Conservation (phyloP, 2,888 invertebrate species). For the Mythimna loreyi region DNA sequence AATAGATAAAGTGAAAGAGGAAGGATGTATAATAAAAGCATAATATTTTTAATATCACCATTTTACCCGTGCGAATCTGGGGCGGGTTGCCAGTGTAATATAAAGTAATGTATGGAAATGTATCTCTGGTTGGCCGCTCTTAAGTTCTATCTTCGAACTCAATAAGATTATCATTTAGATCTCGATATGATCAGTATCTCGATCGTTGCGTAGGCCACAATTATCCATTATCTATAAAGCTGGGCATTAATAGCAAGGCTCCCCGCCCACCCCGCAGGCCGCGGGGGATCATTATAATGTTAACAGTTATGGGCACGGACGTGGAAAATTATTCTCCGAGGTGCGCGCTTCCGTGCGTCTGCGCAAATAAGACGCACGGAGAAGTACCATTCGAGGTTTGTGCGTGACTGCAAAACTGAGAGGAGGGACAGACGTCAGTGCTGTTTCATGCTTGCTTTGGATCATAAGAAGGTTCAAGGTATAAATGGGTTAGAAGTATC, state of each 20-base stretch:
- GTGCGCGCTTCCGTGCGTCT: conserved; percentile 76
- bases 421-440: not conserved
- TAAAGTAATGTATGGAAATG: too few species aligned
- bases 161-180: conserved; percentile 48
- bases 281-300: conserved; percentile 79
- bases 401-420: conserved; percentile 23
- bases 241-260: conserved; percentile 53
- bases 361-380: conserved; percentile 33
- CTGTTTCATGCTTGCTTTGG: not conserved
- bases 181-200: conserved; percentile 46
- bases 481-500: too few species aligned
- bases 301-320: conserved; percentile 87
- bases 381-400: conserved; percentile 41
- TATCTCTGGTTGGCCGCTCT: not conserved
- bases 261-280: conserved; percentile 52
- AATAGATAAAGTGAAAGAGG: too few species aligned
- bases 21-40: too few species aligned
- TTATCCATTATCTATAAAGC: conserved; percentile 58
- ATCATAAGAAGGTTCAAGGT: not conserved
- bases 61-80: too few species aligned
- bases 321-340: conserved; percentile 87
- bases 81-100: too few species aligned
- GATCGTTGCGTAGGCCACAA: conserved; percentile 53
- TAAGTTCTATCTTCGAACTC: conserved; percentile 35
- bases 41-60: too few species aligned